Evolutionary conservation across 2,797 vertebrate species (phyloP).

Genomic region (Geotrypetes seraphini): DNA sequence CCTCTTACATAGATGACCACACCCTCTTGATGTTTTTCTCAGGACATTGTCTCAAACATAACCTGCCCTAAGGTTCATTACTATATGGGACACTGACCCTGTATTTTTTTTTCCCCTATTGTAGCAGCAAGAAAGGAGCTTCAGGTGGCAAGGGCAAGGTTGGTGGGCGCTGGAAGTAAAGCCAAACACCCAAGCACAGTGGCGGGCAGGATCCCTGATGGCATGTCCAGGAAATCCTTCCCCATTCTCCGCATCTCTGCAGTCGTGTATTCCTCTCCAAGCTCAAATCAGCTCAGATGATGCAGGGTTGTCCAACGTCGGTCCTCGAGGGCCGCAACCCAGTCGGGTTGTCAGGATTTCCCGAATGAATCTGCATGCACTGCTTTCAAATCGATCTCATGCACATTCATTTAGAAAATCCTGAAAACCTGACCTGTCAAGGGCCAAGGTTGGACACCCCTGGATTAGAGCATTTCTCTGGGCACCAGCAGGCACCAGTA

Average conservation of each 20-base stretch:
- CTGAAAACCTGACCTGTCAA: too few species aligned
- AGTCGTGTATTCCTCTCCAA: not conserved
- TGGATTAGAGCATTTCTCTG: slow-evolving; percentile 21
- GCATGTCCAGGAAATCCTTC: slow-evolving; percentile 7
- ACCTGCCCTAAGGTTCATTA: too few species aligned
- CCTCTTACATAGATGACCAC: too few species aligned
- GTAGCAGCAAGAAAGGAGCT: slow-evolving; percentile 92
- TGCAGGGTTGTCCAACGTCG: too few species aligned
- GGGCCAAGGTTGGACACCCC: too few species aligned
- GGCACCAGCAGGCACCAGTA: slow-evolving; percentile 12
- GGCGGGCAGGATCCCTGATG: slow-evolving; percentile 9
- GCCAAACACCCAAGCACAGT: not conserved
- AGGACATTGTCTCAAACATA: too few species aligned
- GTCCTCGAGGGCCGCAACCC: too few species aligned
- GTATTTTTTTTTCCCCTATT: slow-evolving; percentile 33
- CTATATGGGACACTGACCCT: not conserved
- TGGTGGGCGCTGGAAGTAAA: slow-evolving; percentile 91
- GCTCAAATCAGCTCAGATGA: slow-evolving; percentile 10
- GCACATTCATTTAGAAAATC: too few species aligned
- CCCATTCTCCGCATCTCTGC: slow-evolving; percentile 20
- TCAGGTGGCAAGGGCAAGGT: slow-evolving; percentile 68
- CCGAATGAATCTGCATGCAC: too few species aligned
- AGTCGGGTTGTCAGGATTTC: too few species aligned
- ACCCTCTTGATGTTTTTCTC: too few species aligned
- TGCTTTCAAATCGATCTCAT: too few species aligned